Evolutionary conservation across 2,113 vertebrate genomes (phyloP), one percentile per base, ranked within the genome.

Genomic region (Notarius lentiginosus): DNA sequence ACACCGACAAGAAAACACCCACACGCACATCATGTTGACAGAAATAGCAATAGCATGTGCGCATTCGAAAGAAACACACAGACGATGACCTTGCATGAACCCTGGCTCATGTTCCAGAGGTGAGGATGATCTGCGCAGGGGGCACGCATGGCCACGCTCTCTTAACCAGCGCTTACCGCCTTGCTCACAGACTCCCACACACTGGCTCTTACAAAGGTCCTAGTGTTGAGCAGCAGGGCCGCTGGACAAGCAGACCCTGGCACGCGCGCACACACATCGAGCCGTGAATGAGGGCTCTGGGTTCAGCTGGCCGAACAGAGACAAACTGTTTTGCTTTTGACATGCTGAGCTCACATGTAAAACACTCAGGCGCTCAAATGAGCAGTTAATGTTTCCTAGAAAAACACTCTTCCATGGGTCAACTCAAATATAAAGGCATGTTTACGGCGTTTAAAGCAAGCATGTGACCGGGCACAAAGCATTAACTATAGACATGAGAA

Each of bases 281-380:
- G 60, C 53, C 49, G 27, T 83, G 81, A 89, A 87, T 85, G 83
- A 87, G 63, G 24, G 70, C 14, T 72, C 56, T 73, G 83, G 84
- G 79, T 87, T 82, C 85, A 63, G 83, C 80, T 63, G 84, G 70
- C 72, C 77, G 77, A 30, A 81, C 83, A 83, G 73, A 87, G 79
- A 70, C 8, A 82, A 83, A 79, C 77, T 60, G 82, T 82, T 87
- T 82, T 83, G 61, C 41, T 83, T 82, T 53, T 6, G 34, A 81
- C 86, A 81, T 58, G 61, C 84, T 17, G 79, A 65, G 88, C n/a
- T 87, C 73, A 63, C 72, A 65, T 81, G 58, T 22, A 72, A 87
- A 61, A 1, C 47, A 15, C 5, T n/a, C 5, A 53, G 4, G n/a
- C 66, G 5, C 56, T 18, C n/a, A 47, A 41, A 61, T 7, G 34